Evolutionary conservation across 2,113 vertebrate species (phyloP).

Genomic region (Telmatochromis sp.): DNA sequence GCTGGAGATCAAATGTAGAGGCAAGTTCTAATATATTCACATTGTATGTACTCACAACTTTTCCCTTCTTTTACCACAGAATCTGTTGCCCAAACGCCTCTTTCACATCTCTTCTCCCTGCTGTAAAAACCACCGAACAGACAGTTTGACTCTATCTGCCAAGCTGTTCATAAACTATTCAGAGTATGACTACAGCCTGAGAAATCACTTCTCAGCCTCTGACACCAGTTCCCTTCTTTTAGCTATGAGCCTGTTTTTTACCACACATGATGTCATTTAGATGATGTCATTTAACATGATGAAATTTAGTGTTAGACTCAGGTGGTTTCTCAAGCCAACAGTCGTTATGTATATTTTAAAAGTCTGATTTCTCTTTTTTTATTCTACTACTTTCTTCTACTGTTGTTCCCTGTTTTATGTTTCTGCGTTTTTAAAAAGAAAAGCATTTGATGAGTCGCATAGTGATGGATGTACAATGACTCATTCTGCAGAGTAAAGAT

Average conservation of each 20-base stretch:
- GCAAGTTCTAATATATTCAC: background rate
- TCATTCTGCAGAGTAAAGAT: background rate
- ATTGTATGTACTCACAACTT: background rate
- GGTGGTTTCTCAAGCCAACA: background rate
- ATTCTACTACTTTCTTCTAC: background rate
- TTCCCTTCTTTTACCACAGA: background rate
- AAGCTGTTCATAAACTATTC: slow-evolving; percentile 32
- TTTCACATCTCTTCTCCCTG: background rate
- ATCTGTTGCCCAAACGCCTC: background rate
- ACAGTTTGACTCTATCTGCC: slow-evolving; percentile 1
- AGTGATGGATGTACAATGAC: background rate
- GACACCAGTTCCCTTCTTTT: slow-evolving; percentile 7
- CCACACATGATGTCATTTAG: slow-evolving; percentile 14
- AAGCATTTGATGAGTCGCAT: background rate
- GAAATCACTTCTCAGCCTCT: slow-evolving; percentile 5
- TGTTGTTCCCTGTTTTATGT: background rate
- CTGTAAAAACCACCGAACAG: background rate
- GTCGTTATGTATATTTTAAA: background rate
- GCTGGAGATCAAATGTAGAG: background rate
- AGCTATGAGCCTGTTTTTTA: background rate
- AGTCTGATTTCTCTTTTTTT: background rate
- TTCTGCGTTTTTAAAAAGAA: background rate
- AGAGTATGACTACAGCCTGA: background rate
- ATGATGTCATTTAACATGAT: background rate
- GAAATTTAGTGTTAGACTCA: background rate